Conservation (phyloP, 2,113 vertebrate genomes). For the Lepus europaeus region DNA sequence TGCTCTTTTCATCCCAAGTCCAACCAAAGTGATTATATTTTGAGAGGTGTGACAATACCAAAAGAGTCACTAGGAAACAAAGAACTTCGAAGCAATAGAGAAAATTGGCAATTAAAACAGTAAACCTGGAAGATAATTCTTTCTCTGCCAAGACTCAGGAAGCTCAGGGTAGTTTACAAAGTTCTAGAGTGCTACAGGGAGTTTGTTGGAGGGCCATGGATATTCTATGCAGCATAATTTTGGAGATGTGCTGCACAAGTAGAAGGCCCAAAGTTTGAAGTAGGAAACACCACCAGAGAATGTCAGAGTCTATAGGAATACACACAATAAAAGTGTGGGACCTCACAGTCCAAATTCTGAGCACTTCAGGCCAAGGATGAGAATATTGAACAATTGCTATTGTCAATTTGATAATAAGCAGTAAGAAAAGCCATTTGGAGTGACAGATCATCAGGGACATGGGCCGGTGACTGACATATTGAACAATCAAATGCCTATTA, state of each 20-base stretch:
- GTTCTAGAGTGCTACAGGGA: not conserved
- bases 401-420: not conserved
- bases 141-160: not conserved
- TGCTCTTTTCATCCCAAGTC: not conserved
- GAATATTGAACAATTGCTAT: not conserved
- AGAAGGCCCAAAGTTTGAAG: not conserved
- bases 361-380: not conserved
- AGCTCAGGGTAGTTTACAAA: not conserved
- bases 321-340: not conserved
- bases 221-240: not conserved
- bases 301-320: not conserved
- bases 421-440: not conserved
- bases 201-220: not conserved
- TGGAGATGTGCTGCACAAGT: not conserved
- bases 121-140: not conserved
- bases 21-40: not conserved
- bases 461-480: not conserved
- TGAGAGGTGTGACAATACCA: not conserved
- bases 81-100: not conserved
- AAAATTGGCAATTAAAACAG: not conserved
- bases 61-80: not conserved
- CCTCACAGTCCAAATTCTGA: not conserved
- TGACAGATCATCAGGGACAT: not conserved
- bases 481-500: not conserved
- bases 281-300: not conserved